Evolutionary conservation across 1,140 invertebrate genomes (phyloP).

Genomic region (Helicoverpa zea): DNA sequence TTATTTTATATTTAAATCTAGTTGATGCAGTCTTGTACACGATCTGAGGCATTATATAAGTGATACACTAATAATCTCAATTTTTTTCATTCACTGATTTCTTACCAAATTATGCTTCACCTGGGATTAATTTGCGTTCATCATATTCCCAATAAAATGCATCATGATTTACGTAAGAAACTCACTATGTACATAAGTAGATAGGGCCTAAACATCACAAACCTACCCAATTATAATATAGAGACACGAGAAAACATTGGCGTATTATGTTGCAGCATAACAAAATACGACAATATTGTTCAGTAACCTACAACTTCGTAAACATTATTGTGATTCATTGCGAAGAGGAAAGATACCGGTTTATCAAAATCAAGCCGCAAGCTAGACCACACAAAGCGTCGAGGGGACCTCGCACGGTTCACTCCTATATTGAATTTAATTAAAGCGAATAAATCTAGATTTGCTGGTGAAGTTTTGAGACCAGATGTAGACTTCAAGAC

Average conservation of each 20-base stretch:
- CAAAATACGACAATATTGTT: slow-evolving; percentile 64
- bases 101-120: neutral
- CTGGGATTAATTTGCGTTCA: neutral
- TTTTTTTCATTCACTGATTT: neutral
- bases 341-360: slow-evolving; percentile 26
- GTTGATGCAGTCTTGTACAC: slow-evolving; percentile 41
- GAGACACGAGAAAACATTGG: slow-evolving; percentile 55
- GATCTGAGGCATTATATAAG: slow-evolving; percentile 15
- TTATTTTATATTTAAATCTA: slow-evolving; percentile 37
- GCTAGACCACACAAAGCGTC: slow-evolving; percentile 2
- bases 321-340: slow-evolving; percentile 21
- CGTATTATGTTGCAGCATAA: slow-evolving; percentile 57
- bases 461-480: neutral
- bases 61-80: slow-evolving; percentile 27
- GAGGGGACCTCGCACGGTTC: neutral
- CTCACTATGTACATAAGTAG: slow-evolving; percentile 28
- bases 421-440: neutral
- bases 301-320: slow-evolving; percentile 33
- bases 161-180: slow-evolving; percentile 2
- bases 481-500: neutral
- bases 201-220: slow-evolving; percentile 30
- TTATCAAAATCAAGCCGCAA: slow-evolving; percentile 20
- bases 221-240: slow-evolving; percentile 23
- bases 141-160: neutral
- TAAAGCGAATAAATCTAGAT: neutral